Base-by-base conservation (phyloP, 2,113 vertebrate genomes). In the Emydura subglobosa region DNA sequence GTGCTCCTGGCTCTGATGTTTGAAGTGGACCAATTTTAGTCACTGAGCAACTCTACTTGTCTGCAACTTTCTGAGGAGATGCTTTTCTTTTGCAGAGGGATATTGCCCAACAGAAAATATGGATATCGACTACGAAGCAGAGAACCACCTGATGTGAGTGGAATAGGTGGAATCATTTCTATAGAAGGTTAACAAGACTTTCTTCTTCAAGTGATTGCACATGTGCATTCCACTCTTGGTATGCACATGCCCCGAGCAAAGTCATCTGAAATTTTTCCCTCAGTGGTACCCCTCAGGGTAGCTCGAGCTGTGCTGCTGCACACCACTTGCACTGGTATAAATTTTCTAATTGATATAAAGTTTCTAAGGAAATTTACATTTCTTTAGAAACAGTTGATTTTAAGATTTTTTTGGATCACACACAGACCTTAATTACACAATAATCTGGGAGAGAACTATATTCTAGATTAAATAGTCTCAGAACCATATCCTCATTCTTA, bases 101-200 rank as follows among this genome's bases (percentile, higher is more conserved):
- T 49, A 54, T 27, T 79, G 3, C 21, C 83, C 16, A 21, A 39
- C 39, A 85, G 39, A 91, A 50, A 51, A 11, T 53, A 78, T 24
- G 31, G 49, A 29, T 53, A 19, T 9, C 44, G 27, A 76, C 24
- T 65, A 49, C 90, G 25, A 87, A 79, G 54, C 44, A 88, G 89
- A n/a, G 80, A 83, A n/a, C 59, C 78, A 13, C 21, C 39, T 34
- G 83, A 96, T 44, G 96, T 96, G 82, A 94, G 95, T 88, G 31
- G 31, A 42, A 59, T 24, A 49, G 42, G 16, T 16, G 4, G 14
- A 22, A 79, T 24, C 16, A 42, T 79, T 85, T 51, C 53, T 12
- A 3, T 24, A 49, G 44, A 49, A 50, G 6, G 31, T 17, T 47
- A 25, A 65, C 10, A 50, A 16, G 12, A 65, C 17, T 47, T 27